Evolutionary conservation across 1,140 invertebrate genomes (phyloP), one percentile per base, ranked within the genome.

Genomic region (Armadillidium nasatum): DNA sequence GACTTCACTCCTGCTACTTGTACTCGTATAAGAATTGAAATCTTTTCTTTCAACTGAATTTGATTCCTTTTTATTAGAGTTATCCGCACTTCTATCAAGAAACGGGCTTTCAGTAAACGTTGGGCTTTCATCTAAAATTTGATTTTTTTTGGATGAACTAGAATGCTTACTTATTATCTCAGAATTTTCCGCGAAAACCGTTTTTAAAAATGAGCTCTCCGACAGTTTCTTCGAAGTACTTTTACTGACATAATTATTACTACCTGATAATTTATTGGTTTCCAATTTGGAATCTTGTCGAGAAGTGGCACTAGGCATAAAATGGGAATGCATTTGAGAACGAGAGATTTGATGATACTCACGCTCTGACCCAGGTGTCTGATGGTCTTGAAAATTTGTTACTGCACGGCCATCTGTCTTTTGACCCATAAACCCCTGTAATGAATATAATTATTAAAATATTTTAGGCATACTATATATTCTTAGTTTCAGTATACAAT

Each of bases 161-260:
- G 46, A 50, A 15, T 50, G 46, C 15, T 50, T 50, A 50, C 46
- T 50, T 50, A 50, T 10, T 10, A 50, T 50, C 46, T 50, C 46
- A 15, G 46, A 50, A 50, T 50, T 50, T 15, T 50, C 46, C 9
- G 46, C 46, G 46, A 50, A 50, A 10, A 50, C 46, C 9, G 46
- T 50, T 15, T 50, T 50, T 15, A 50, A 15, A 15, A 50, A 50
- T 10, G 46, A 60, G 50, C 2, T 60, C 19, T 4, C 7, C 19
- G 50, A 60, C 11, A 60, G 11, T 60, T 60, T 60, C 7, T 60
- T 60, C 50, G 50, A 15, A 19, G 2, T 60, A 60, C 50, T 60
- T 60, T 60, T 60, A 60, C 50, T 13, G 50, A 60, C 19, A 60
- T 60, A 19, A 60, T 60, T 60, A 60, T 60, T 60, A 60, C 50